Conservation (phyloP, 2,113 vertebrate species). For the Drymodes brunneopygia region DNA sequence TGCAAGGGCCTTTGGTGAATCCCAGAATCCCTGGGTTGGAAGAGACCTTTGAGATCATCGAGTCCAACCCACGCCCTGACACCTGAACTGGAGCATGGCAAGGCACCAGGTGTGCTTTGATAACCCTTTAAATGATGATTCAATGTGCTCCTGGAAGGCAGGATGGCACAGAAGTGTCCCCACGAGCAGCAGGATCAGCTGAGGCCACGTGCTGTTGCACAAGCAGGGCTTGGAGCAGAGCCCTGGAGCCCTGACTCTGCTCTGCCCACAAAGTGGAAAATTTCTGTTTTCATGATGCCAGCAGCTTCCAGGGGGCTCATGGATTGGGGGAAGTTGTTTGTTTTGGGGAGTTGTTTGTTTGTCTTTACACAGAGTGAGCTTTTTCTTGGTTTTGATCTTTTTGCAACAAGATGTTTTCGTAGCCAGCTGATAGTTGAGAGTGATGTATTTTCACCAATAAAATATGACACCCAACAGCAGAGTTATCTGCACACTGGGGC, state of each 20-base stretch:
- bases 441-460: constrained; percentile 8
- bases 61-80: too few species aligned
- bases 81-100: too few species aligned
- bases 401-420: not conserved
- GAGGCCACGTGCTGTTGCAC: not conserved
- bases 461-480: not conserved
- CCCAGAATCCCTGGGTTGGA: too few species aligned
- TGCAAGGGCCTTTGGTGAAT: not conserved
- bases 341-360: not conserved
- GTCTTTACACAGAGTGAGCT: not conserved
- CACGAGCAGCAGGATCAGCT: not conserved
- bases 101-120: not conserved
- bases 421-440: not conserved
- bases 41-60: too few species aligned
- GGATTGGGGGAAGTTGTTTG: not conserved
- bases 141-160: not conserved
- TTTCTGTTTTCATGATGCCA: not conserved
- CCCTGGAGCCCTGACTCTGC: not conserved
- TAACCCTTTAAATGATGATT: not conserved
- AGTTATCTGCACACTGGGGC: not conserved
- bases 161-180: not conserved
- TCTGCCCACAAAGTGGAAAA: not conserved
- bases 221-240: not conserved
- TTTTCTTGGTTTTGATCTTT: constrained; percentile 16
- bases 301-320: not conserved